A percentile compares a stretch with the other conserved stretches of the same genome.
These are phyloP conservation scores for Idaea dimidiata DNA, from an alignment of 2,888 invertebrate genomes.

Conservation along the genomic window DNA sequence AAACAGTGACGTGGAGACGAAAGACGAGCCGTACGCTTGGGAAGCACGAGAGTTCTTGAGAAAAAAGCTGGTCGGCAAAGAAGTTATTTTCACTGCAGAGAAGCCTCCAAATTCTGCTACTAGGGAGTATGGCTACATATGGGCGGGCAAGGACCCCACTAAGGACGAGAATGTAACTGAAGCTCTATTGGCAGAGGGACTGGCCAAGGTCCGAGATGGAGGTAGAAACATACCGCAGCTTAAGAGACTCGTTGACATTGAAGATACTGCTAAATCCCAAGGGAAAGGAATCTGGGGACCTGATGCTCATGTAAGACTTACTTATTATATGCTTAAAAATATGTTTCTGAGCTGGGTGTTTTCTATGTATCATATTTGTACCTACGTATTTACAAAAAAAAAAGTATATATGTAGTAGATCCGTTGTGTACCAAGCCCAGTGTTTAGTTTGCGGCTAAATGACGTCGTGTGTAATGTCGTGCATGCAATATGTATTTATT, in stretches of 20 bases:
- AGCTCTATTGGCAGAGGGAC: constrained; percentile 92
- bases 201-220: constrained; percentile 87
- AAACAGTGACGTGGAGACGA: constrained; percentile 83
- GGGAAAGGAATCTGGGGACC: constrained; percentile 91
- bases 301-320: constrained; percentile 51
- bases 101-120: constrained; percentile 91
- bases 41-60: constrained; percentile 97
- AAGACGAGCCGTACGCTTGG: constrained; percentile 98
- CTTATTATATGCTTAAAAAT: too few species aligned
- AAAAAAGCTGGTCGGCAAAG: constrained; percentile 94
- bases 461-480: too few species aligned
- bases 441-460: too few species aligned
- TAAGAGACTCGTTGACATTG: constrained; percentile 88
- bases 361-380: too few species aligned
- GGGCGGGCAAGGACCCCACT: constrained; percentile 89
- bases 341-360: too few species aligned
- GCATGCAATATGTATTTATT: too few species aligned
- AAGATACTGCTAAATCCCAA: constrained; percentile 93
- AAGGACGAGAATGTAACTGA: constrained; percentile 95
- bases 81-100: constrained; percentile 92
- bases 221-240: constrained; percentile 83
- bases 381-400: too few species aligned
- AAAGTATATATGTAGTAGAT: too few species aligned
- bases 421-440: too few species aligned
- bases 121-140: constrained; percentile 92